Evolutionary conservation across 2,888 invertebrate species (phyloP), one percentile per base, ranked within the genome.

Genomic region (Perdita meconis): DNA sequence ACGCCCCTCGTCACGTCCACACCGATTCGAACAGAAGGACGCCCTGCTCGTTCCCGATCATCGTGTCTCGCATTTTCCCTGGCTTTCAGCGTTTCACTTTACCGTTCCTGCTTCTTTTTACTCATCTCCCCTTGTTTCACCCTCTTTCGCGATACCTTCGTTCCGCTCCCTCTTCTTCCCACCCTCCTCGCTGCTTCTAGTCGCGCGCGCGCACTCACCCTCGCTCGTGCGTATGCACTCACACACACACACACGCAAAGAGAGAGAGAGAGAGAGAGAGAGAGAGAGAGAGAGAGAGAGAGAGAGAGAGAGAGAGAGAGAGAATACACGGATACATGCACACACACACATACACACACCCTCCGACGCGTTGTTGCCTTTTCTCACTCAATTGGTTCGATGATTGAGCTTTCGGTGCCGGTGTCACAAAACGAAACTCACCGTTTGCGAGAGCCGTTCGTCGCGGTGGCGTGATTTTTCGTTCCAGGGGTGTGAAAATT

Each of bases 1-100:
- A 82, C 82, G 82, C 76, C 81, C 78, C 42, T 68, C 10, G 38
- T 72, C 59, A 68, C n/a, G n/a, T 60, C 59, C 65, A 64, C 71
- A 74, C 55, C 70, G 66, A n/a, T n/a, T 73, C 63, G 36, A 47
- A 50, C 34, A 59, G 0, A 50, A 30, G 64, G 36, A 42, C 30
- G 19, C 55, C 24, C 12, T 47, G 26, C 42, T 12, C 42, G 3
- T 51, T 22, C 40, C 1, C 55, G 1, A 36, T 24, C 13, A 5
- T 30, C 16, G 13, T 10, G 8, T 56, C 30, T 16, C 42, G 5
- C 47, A 26, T 38, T 64, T 50, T 5, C 6, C 5, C 8, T 13
- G 22, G 10, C 30, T 24, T 47, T 34, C 1, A 1, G 53, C 1
- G 19, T 42, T 34, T 44, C 44, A 0, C 2, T 53, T 24, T 38